phyloP scores from a whole-genome alignment of 2,888 invertebrate genomes.

The Parnassius glacialis region DNA sequence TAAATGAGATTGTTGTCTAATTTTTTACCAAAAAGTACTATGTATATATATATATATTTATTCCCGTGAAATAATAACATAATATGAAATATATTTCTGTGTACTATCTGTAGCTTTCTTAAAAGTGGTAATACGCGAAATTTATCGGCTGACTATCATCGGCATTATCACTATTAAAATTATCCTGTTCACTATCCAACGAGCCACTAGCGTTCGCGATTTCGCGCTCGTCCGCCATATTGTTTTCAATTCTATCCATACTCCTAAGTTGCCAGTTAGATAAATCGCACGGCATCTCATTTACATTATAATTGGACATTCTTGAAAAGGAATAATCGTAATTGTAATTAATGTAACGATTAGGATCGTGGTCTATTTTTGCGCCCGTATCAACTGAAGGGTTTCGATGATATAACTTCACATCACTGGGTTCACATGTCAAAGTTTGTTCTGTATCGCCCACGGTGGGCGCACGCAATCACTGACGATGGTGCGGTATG shows the following conservation, averaged over 20 bases:
- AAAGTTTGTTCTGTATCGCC: slow-evolving; percentile 23
- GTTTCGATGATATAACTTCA: slow-evolving; percentile 4
- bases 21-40: too few relatives aligned
- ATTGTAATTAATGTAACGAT: slow-evolving; percentile 32
- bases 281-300: slow-evolving; percentile 65
- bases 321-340: slow-evolving; percentile 30
- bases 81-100: neutral
- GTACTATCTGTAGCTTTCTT: slow-evolving; percentile 26
- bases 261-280: slow-evolving; percentile 63
- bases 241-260: slow-evolving; percentile 38
- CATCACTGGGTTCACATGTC: slow-evolving; percentile 24
- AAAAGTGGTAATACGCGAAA: slow-evolving; percentile 76
- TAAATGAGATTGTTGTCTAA: too few relatives aligned
- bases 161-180: slow-evolving; percentile 36
- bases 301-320: slow-evolving; percentile 29
- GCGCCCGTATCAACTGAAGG: slow-evolving; percentile 35
- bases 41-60: too few relatives aligned
- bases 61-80: too few relatives aligned
- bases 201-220: slow-evolving; percentile 43
- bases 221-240: slow-evolving; percentile 38
- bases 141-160: slow-evolving; percentile 65
- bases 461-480: slow-evolving; percentile 59
- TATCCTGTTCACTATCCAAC: slow-evolving; percentile 43
- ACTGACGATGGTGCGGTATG: slow-evolving; percentile 68
- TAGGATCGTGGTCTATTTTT: slow-evolving; percentile 29